These are phyloP conservation scores for Diplodus puntazzo DNA, from an alignment of 2,797 vertebrate species.

Conservation along the genomic window DNA sequence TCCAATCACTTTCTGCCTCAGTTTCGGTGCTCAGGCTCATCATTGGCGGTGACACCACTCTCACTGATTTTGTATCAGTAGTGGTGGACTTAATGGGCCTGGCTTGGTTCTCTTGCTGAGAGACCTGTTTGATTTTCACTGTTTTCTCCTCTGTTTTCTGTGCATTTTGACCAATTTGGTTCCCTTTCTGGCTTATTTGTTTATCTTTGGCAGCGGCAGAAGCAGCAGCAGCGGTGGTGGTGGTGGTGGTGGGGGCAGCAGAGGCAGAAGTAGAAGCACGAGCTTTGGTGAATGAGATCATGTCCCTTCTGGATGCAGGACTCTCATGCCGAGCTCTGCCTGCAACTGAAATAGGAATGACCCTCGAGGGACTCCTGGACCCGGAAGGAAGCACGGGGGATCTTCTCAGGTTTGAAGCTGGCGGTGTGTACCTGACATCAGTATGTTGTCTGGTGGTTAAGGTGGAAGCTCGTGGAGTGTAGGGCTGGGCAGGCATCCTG, in stretches of 20 bases:
- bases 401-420: conserved; percentile 74
- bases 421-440: conserved; percentile 79
- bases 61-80: conserved; percentile 66
- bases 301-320: conserved; percentile 85
- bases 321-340: conserved; percentile 78
- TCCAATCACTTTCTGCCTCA: conserved; percentile 51
- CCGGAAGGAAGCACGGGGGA: conserved; percentile 72
- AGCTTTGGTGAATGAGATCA: conserved; percentile 85
- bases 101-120: conserved; percentile 50
- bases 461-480: conserved; percentile 79
- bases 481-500: conserved; percentile 83
- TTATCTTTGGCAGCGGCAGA: conserved; percentile 57
- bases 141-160: conserved; percentile 68
- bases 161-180: conserved; percentile 30
- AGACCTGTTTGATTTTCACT: conserved; percentile 59
- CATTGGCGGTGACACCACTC: conserved; percentile 68
- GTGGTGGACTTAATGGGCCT: conserved; percentile 54
- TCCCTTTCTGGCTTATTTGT: conserved; percentile 36
- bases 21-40: conserved; percentile 58
- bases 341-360: conserved; percentile 81
- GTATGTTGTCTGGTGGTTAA: conserved; percentile 81
- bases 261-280: conserved; percentile 58
- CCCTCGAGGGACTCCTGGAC: conserved; percentile 77
- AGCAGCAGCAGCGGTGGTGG: conserved; percentile 20
- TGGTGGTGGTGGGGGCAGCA: conserved; percentile 12